Evolutionary conservation across 1,140 invertebrate species (phyloP).

Genomic region (Chlorops oryzae): DNA sequence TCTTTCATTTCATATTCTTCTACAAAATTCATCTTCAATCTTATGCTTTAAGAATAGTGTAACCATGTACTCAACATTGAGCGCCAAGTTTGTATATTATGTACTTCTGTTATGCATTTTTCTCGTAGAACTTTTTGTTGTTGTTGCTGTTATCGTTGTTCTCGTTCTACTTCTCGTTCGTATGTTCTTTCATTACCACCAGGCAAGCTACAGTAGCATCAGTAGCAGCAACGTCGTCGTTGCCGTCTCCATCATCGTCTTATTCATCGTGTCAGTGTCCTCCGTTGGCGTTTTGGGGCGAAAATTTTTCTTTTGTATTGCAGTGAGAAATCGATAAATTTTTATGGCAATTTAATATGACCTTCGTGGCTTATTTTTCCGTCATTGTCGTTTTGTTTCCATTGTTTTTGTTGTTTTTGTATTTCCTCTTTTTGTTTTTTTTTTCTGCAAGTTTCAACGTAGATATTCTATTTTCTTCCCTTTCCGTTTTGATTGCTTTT

Average conservation of each 20-base stretch:
- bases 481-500: too few species aligned
- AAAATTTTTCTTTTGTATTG: conserved; percentile 33
- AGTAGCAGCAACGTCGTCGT: background rate
- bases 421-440: conserved; percentile 25
- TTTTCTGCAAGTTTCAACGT: conserved; percentile 3
- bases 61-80: too few species aligned
- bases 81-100: too few species aligned
- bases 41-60: too few species aligned
- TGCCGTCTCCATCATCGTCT: background rate
- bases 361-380: conserved; percentile 45
- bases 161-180: background rate
- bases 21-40: too few species aligned
- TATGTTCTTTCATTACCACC: background rate
- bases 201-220: background rate
- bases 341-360: conserved; percentile 49
- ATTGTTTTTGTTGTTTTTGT: too few species aligned
- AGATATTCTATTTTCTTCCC: too few species aligned
- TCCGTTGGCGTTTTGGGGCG: conserved; percentile 28
- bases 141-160: too few species aligned
- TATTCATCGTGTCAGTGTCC: conserved; percentile 39
- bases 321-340: conserved; percentile 45
- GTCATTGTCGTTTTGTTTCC: too few species aligned
- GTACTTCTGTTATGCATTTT: too few species aligned
- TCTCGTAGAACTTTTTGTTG: too few species aligned
- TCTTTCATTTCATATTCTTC: too few species aligned